Conservation (phyloP, 53 echinoderm and acorn worm species). For the Pentamera pediparva region DNA sequence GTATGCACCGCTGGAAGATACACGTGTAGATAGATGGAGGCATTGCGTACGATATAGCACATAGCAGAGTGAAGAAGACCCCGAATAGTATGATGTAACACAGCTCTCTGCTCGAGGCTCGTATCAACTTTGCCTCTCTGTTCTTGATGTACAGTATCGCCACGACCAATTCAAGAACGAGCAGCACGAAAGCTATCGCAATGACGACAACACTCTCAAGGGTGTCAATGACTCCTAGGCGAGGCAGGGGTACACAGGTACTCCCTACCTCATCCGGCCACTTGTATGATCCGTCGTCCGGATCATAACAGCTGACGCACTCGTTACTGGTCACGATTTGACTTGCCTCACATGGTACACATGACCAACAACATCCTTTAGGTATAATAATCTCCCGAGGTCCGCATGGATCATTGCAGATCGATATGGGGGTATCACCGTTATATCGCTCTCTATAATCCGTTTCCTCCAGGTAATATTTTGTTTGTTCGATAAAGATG, state of each 20-base stretch:
- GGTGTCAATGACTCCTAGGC: conserved; percentile 31
- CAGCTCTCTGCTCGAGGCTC: conserved; percentile 83
- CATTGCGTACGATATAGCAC: conserved; percentile 44
- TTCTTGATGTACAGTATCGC: conserved; percentile 57
- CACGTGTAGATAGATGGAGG: conserved; percentile 39
- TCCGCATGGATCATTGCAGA: conserved; percentile 73
- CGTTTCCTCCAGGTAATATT: not conserved
- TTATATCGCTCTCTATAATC: not conserved
- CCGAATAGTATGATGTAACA: conserved; percentile 78
- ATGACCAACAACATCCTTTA: conserved; percentile 77
- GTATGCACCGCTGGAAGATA: conserved; percentile 51
- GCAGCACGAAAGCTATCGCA: conserved; percentile 32
- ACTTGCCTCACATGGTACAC: conserved; percentile 47
- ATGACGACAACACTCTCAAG: conserved; percentile 32
- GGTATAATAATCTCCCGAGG: conserved; percentile 45
- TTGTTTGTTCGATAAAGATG: not conserved
- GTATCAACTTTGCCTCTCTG: conserved; percentile 64
- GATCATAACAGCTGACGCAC: conserved; percentile 57
- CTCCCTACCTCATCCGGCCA: conserved; percentile 44
- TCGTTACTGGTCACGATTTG: conserved; percentile 44
- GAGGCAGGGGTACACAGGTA: conserved; percentile 6
- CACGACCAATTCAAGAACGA: conserved; percentile 40
- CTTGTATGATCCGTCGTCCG: conserved; percentile 20
- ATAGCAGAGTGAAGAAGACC: conserved; percentile 48
- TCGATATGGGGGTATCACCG: conserved; percentile 47